A percentile compares a stretch with the other conserved stretches of the same genome.
Evolutionary conservation across 1,140 invertebrate genomes (phyloP).

Genomic region (Rhizoglyphus robini): DNA sequence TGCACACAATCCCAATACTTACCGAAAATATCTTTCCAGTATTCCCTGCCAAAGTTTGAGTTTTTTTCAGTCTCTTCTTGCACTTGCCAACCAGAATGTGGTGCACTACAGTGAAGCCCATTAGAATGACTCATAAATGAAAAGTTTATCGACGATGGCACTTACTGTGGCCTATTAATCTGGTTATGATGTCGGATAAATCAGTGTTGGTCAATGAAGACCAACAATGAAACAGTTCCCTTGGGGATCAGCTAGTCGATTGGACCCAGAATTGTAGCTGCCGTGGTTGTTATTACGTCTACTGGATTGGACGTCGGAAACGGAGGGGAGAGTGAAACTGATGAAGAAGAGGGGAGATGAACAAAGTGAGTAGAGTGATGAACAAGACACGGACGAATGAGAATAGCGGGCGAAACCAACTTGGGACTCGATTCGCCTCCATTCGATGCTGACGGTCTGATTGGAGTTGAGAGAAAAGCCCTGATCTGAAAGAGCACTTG

Average conservation of each 20-base stretch:
- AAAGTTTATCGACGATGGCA: conserved; percentile 37
- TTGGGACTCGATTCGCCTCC: background rate
- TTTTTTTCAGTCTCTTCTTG: background rate
- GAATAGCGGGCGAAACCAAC: background rate
- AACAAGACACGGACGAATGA: background rate
- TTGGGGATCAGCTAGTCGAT: background rate
- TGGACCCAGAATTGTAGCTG: background rate
- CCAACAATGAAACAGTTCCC: background rate
- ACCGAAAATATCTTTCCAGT: background rate
- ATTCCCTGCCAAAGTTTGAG: background rate
- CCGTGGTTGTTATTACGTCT: background rate
- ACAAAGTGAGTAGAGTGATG: background rate
- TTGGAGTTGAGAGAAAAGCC: conserved; percentile 28
- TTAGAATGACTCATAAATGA: no score
- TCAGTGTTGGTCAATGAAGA: conserved; percentile 43
- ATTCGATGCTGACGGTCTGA: background rate
- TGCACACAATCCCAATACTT: background rate
- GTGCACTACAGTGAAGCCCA: no score
- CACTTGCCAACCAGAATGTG: background rate
- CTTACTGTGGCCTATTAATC: conserved; percentile 49
- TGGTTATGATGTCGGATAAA: conserved; percentile 53
- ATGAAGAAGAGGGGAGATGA: background rate
- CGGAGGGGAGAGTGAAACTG: background rate
- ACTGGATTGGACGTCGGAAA: background rate
- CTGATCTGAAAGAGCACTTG: conserved; percentile 27